Base-by-base conservation (phyloP, 2,888 invertebrate genomes). In the Orthosia incerta region DNA sequence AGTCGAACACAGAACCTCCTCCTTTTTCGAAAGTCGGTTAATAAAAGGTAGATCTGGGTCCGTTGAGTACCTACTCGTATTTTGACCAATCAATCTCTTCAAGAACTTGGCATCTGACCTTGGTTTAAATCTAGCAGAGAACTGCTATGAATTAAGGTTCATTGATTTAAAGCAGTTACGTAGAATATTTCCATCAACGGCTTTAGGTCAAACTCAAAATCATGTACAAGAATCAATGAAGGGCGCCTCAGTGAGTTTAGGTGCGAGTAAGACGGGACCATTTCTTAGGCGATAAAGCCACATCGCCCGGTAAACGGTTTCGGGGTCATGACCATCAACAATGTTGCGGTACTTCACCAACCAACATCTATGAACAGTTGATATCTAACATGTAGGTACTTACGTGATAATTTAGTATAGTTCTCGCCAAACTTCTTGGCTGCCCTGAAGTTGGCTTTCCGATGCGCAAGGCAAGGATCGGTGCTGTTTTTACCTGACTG, bases 301-400 rank as follows among this genome's bases (percentile, higher is more conserved):
- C 13, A 23, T 13, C n/a, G 23, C 16, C 15, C 9, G 57, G 39
- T 71, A 39, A 71, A 71, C 71, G 48, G 39, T 23, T 39, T 23
- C 18, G n/a, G 23, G 46, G n/a, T 13, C 31, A 23, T 39, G 50
- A 57, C 50, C 57, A 72, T 59, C 45, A 72, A 45, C 50, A 72
- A 50, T 51, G 18, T 20, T 59, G 20, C 20, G 15, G 31, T 59
- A 26, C 57, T 51, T 26, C 18, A 60, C 31, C 23, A 51, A 46
- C n/a, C 16, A 31, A n/a, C 60, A 23, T 23, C 20, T 16, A 53
- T 18, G 20, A 39, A 12, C 20, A 53, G 23, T 45, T 53, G 16
- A 45, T 26, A 66, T n/a, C n/a, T 26, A 50, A 67, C n/a, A 16
- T 60, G n/a, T 59, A 26, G 26, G 26, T 26, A 26, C 9, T 9